Evolutionary conservation across 2,888 invertebrate species (phyloP), one percentile per base, ranked within the genome.

Genomic region (Anthophora plumipes): DNA sequence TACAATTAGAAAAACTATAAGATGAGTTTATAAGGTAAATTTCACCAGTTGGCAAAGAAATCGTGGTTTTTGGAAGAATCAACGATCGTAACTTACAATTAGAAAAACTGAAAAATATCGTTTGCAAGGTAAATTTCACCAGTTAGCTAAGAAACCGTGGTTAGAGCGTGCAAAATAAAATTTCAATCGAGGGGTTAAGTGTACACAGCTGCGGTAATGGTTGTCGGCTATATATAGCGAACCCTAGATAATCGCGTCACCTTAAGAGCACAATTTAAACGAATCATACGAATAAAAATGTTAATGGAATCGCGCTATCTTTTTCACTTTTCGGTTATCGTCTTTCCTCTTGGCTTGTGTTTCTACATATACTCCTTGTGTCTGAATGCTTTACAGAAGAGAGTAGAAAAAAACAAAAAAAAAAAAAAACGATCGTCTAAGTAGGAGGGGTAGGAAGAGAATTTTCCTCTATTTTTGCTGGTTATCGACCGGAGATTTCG

Each of bases 251-350:
- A 25, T 39, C 41, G 57, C 31, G 79, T 31, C 37, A 52, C 71
- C 67, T 80, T 71, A 80, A 80, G 50, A 43, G 37, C 41, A 37
- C 52, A 61, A 63, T 80, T 80, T 80, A 79, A 54, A 39, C n/a
- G 46, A 41, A 8, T 0, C 14, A 8, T 41, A 0, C 4, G 1
- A 0, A 37, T 48, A 81, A 61, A 76, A 82, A 71, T 43, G 66
- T 39, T 71, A 78, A 78, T 77, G 69, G 77, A 77, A 63, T 17
- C 67, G 22, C 31, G 31, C 31, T 31, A 31, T 31, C 48, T 11
- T 39, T n/a, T 22, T n/a, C 14, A 25, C 39, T 43, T 41, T 61
- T 63, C 11, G 46, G 43, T 76, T 68, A 68, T 76, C 77, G 31
- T 59, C 52, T 22, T 25, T 8, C 14, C 41, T n/a, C 17, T 4